A percentile compares a stretch with the other conserved stretches of the same genome.
These are phyloP conservation scores for Cheilinus undulatus DNA, from an alignment of 2,113 vertebrate species.

Conservation along the genomic window DNA sequence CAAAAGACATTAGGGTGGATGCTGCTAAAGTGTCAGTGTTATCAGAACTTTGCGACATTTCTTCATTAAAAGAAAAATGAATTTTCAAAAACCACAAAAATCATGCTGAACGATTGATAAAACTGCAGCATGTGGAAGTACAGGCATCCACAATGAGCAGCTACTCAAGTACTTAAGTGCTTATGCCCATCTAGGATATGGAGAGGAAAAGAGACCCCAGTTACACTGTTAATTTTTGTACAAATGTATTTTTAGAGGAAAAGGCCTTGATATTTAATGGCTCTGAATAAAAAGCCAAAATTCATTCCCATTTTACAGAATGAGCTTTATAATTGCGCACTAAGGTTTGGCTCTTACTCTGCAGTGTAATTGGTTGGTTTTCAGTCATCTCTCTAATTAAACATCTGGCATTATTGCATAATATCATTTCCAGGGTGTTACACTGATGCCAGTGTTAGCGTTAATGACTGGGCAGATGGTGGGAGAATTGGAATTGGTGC, in stretches of 20 bases:
- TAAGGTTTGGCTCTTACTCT: constrained; percentile 5
- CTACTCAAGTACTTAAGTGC: no score
- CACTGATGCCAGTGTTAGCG: constrained; percentile 13
- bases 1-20: no score
- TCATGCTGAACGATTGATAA: no score
- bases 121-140: no score
- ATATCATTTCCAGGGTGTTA: constrained; percentile 12
- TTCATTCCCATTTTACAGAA: not conserved
- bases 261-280: not conserved
- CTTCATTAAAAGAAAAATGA: no score
- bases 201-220: no score
- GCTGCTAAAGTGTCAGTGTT: no score
- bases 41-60: no score
- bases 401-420: constrained; percentile 23
- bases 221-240: no score
- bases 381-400: constrained; percentile 6
- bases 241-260: not conserved
- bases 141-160: no score
- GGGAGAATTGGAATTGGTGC: constrained; percentile 1
- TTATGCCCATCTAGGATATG: no score
- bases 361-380: not conserved
- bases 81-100: no score
- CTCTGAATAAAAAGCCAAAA: not conserved
- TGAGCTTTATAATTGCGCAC: not conserved
- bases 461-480: constrained; percentile 26